Evolutionary conservation across 2,888 invertebrate species (phyloP), one percentile per base, ranked within the genome.

Genomic region (Gnatocerus cornutus): DNA sequence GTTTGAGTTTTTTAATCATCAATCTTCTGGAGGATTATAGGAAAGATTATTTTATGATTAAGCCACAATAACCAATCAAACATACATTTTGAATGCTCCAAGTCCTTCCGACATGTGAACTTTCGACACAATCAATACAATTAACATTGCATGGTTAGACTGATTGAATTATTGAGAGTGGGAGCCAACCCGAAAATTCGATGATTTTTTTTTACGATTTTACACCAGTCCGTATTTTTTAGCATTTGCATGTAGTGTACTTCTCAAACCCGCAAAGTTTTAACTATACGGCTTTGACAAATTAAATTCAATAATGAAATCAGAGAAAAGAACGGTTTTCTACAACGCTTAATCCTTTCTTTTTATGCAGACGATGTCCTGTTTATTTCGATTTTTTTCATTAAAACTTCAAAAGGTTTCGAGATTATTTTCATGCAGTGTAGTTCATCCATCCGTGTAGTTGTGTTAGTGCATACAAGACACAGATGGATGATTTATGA

Each of bases 401-500:
- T 59, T 59, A 33, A 59, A 59, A 46, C 46, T 33, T 59, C 59
- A 33, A 43, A 43, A 58, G 43, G 6, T 29, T 46, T 46, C 29
- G 29, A 59, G 12, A 30, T 27, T 9, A 30, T 30, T 46, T 46
- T 52, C 33, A 45, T n/a, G 45, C 46, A 30, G 43, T 30, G 59
- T 46, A 13, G 39, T 16, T 43, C 45, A 59, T 33, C 29, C 59
- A 30, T 12, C 46, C 59, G 46, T 59, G 59, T 33, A 27, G 30
- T 45, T 29, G 30, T 33, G 46, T 46, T 29, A 59, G 46, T 21
- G 21, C 58, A 59, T 33, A 33, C 10, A 33, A 33, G 12, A 21
- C 59, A 59, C 59, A 59, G 59, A 33, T 59, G 59, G 59, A 14
- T 59, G 59, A 46, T 59, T 59, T 46, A 29, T 46, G 59, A 46